Percentiles rank a stretch among this genome's conserved stretches.
Conservation (phyloP, 2,113 vertebrate species). For the Sinosuthora webbiana region DNA sequence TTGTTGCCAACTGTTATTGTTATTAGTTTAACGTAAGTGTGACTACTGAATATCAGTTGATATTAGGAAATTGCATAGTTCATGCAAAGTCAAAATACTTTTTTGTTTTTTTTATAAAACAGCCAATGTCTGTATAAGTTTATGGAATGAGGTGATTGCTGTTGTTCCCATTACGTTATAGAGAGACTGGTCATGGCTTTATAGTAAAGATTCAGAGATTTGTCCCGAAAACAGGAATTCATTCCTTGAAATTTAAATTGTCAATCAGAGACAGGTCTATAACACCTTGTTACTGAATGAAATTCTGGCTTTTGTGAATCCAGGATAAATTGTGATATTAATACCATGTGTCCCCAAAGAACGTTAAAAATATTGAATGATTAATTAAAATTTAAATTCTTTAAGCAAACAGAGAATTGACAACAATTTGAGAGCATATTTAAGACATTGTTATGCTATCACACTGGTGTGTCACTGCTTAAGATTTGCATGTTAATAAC, state of each 20-base stretch:
- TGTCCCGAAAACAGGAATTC: not conserved
- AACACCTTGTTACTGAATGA: not conserved
- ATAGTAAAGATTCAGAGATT: not conserved
- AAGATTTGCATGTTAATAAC: not conserved
- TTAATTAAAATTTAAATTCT: not conserved
- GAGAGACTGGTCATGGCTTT: not conserved
- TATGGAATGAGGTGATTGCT: not conserved
- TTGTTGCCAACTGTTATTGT: not conserved
- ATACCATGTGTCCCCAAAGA: not conserved
- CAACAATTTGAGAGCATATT: not conserved
- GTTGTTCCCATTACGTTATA: not conserved
- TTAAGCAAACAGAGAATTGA: not conserved
- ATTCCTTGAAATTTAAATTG: not conserved
- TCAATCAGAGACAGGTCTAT: not conserved
- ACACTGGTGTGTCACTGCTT: not conserved
- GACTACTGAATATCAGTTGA: not conserved
- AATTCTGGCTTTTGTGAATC: not conserved
- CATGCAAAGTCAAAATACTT: not conserved
- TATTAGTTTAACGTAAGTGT: not conserved
- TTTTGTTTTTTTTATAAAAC: not conserved
- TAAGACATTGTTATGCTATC: not conserved
- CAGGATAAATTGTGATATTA: not conserved
- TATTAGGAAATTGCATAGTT: not conserved
- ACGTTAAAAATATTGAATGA: not conserved
- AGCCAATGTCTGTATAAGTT: not conserved